Conservation (phyloP, 92 coral and sea anemone genomes). For the Meandrina meandrites region DNA sequence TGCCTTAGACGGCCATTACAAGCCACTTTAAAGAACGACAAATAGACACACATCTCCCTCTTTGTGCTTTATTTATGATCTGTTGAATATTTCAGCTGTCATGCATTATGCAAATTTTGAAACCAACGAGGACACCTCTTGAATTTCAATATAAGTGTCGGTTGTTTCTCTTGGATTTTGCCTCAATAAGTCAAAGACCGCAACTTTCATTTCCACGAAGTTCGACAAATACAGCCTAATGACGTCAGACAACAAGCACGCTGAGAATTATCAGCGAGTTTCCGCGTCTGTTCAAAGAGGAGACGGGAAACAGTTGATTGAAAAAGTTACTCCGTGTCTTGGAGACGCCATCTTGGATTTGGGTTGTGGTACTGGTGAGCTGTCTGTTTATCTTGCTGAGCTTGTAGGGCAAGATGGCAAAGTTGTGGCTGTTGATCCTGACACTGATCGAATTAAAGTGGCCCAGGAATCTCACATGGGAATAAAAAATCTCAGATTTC, state of each 20-base stretch:
- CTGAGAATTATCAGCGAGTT: neutral
- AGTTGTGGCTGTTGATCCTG: conserved; percentile 56
- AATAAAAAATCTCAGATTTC: neutral
- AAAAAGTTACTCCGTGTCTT: neutral
- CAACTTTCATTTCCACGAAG: no score
- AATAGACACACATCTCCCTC: no score
- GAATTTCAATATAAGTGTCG: no score
- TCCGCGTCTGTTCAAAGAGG: neutral
- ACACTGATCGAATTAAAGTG: conserved; percentile 30
- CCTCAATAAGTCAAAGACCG: no score
- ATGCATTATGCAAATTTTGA: no score
- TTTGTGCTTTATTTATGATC: no score
- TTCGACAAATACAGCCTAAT: neutral
- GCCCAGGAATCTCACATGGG: neutral
- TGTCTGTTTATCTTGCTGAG: conserved; percentile 41
- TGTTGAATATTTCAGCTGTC: no score
- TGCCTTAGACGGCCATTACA: no score
- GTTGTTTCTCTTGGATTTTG: no score
- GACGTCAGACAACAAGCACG: neutral
- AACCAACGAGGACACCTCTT: no score
- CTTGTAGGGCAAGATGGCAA: conserved; percentile 36
- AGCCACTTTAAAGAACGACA: no score
- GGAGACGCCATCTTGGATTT: conserved; percentile 40
- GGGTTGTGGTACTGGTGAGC: conserved; percentile 62
- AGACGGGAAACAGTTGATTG: neutral